These are phyloP conservation scores for Agrotis puta DNA, from an alignment of 2,888 invertebrate species.

Conservation along the genomic window DNA sequence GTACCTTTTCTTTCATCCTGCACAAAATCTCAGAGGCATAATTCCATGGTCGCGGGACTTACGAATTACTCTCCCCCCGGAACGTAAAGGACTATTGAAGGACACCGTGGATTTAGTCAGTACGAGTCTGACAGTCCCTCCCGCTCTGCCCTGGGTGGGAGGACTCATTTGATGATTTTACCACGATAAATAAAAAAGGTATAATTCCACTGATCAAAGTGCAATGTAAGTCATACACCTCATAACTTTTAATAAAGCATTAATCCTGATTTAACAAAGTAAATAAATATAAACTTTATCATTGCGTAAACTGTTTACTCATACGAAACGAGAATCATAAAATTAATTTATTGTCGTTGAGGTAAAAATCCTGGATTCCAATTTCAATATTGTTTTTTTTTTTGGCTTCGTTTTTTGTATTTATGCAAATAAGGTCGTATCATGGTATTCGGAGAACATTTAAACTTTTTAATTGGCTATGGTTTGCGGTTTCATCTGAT, in stretches of 20 bases:
- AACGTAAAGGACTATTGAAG: too few relatives aligned
- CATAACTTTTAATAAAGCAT: background rate
- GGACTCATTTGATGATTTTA: too few relatives aligned
- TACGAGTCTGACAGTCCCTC: too few relatives aligned
- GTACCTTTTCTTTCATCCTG: too few relatives aligned
- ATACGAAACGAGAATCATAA: constrained; percentile 4
- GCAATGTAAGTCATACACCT: background rate
- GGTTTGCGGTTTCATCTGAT: constrained; percentile 13
- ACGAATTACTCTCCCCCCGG: too few relatives aligned
- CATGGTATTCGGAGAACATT: background rate
- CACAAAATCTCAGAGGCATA: too few relatives aligned
- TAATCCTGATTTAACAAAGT: constrained; percentile 13
- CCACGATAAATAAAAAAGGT: too few relatives aligned
- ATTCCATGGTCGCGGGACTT: too few relatives aligned
- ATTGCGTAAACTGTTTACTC: background rate
- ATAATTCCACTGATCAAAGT: background rate
- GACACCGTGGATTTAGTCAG: too few relatives aligned
- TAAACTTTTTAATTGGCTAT: constrained; percentile 8
- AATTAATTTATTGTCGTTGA: background rate
- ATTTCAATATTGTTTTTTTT: background rate
- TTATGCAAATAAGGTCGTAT: background rate
- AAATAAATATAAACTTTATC: background rate
- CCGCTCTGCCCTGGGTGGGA: too few relatives aligned
- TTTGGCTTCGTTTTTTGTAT: background rate
- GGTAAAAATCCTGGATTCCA: background rate